Conservation (phyloP, 1,140 invertebrate species). For the Platorchestia sp. region DNA sequence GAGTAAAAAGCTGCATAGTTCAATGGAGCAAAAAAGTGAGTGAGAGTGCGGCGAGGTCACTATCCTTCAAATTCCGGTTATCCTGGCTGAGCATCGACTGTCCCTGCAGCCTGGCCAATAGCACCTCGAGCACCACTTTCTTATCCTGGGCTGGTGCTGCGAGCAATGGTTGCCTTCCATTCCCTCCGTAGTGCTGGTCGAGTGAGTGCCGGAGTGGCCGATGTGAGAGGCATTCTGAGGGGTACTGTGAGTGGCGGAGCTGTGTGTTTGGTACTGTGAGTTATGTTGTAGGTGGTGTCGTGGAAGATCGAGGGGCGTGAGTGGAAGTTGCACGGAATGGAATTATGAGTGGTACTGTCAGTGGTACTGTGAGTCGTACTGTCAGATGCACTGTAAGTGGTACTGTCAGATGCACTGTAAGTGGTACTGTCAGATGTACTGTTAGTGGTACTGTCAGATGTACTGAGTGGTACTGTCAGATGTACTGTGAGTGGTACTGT, state of each 20-base stretch:
- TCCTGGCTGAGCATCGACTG: background rate
- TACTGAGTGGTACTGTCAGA: background rate
- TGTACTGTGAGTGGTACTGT: background rate
- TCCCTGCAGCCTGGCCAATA: constrained; percentile 4
- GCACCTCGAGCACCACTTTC: background rate
- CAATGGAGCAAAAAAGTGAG: background rate
- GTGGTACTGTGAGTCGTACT: background rate
- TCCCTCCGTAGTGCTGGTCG: background rate
- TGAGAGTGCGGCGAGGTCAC: constrained; percentile 28
- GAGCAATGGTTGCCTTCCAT: background rate
- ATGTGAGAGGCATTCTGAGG: background rate
- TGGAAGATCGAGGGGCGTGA: background rate
- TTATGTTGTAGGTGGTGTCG: background rate
- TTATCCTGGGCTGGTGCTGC: background rate
- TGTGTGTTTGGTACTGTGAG: background rate
- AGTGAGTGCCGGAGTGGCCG: background rate
- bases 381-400: background rate
- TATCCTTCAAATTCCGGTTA: constrained; percentile 45
- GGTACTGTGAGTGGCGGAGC: background rate
- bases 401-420: background rate
- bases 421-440: background rate
- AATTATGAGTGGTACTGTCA: background rate
- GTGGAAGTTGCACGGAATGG: background rate
- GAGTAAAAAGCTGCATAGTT: background rate
- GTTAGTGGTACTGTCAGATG: background rate